Percentiles rank a stretch among this genome's conserved stretches.
Conservation (phyloP, 2,888 invertebrate genomes). For the Octonoba sinensis region DNA sequence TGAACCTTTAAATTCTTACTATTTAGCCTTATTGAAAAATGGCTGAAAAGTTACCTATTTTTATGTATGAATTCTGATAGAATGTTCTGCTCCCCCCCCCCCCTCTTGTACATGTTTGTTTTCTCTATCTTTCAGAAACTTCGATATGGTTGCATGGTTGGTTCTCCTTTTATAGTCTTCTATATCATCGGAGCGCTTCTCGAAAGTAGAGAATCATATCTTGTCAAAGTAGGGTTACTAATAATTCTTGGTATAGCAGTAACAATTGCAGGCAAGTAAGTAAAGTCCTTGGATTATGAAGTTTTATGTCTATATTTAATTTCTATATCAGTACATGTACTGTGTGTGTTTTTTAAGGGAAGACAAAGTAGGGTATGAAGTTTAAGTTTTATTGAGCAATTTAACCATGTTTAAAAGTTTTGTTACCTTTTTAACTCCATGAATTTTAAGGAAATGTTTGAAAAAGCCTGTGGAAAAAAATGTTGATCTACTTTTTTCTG, state of each 20-base stretch:
- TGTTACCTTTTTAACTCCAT: too few relatives aligned
- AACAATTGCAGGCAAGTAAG: conserved; percentile 79
- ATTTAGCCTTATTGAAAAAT: neutral
- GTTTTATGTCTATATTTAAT: neutral
- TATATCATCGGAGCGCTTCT: conserved; percentile 88
- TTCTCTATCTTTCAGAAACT: conserved; percentile 78
- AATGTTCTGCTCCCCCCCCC: neutral
- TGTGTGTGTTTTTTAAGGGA: too few relatives aligned
- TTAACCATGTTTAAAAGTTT: too few relatives aligned
- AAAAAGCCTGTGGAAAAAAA: too few relatives aligned
- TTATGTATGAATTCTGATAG: neutral
- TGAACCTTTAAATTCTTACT: too few relatives aligned
- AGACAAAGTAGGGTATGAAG: too few relatives aligned
- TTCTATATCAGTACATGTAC: neutral
- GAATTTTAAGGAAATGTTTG: neutral
- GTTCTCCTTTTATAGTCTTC: conserved; percentile 89
- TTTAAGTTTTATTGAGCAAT: too few relatives aligned
- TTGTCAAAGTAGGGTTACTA: conserved; percentile 77
- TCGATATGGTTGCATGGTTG: conserved; percentile 88
- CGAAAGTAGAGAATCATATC: conserved; percentile 75
- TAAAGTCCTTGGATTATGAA: neutral
- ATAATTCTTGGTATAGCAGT: conserved; percentile 79
- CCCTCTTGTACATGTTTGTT: neutral
- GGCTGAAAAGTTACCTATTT: too few relatives aligned
- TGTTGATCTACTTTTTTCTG: too few relatives aligned